A percentile compares a stretch with the other conserved stretches of the same genome.
Conservation (phyloP, 1,140 invertebrate species). For the Cotesia glomerata region DNA sequence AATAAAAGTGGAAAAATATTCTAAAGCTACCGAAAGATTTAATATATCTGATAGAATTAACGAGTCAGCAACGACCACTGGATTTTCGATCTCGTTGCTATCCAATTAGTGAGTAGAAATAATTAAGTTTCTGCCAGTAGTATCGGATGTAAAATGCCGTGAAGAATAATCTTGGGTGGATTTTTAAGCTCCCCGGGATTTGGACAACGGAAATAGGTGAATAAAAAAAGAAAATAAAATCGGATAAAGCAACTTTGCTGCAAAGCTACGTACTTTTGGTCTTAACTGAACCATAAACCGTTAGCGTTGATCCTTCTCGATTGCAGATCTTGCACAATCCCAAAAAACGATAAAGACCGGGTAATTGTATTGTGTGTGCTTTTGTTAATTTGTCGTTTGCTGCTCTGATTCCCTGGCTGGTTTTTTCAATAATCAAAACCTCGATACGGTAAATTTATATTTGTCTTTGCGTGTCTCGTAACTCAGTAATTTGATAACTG, state of each 20-base stretch:
- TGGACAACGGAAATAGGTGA: slow-evolving; percentile 6
- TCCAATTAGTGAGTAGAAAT: slow-evolving; percentile 19
- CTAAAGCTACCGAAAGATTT: background rate
- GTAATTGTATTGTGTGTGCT: slow-evolving; percentile 9
- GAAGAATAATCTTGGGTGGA: background rate
- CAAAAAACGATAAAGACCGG: background rate
- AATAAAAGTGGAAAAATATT: slow-evolving; percentile 2
- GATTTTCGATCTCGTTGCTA: slow-evolving; percentile 7
- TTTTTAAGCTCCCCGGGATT: slow-evolving; percentile 8
- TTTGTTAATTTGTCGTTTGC: background rate
- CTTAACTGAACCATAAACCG: slow-evolving; percentile 1
- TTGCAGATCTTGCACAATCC: too few relatives aligned
- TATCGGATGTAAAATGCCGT: background rate
- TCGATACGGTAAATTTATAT: too few relatives aligned
- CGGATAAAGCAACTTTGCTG: background rate
- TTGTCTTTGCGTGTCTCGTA: too few relatives aligned
- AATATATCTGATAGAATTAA: background rate
- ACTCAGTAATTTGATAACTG: too few relatives aligned
- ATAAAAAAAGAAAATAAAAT: background rate
- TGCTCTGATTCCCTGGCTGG: background rate
- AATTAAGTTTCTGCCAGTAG: slow-evolving; percentile 9
- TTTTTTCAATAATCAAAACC: too few relatives aligned
- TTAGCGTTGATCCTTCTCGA: too few relatives aligned
- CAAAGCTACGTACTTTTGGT: background rate
- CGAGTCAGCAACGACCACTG: background rate